phyloP scores from a whole-genome alignment of 1,140 invertebrate species.

The Philotrypesis tridentata region DNA sequence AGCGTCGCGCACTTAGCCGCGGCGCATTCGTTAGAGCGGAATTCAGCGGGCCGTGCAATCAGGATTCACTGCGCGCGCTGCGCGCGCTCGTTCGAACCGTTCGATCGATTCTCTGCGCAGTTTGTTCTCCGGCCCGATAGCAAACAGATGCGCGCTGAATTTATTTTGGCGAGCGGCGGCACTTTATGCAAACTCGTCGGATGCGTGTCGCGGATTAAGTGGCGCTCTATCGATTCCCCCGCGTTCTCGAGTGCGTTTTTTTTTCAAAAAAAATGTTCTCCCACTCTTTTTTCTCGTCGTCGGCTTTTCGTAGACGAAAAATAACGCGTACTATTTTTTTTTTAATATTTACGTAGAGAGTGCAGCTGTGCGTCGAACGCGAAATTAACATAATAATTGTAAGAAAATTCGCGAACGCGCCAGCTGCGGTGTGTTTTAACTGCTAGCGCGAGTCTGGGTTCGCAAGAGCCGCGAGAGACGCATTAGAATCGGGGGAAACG shows the following conservation, averaged over 20 bases:
- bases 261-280: too few relatives aligned
- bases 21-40: background rate
- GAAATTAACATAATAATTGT: too few relatives aligned
- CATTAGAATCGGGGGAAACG: background rate
- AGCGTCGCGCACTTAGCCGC: background rate
- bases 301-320: too few relatives aligned
- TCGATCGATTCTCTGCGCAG: constrained; percentile 2
- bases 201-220: background rate
- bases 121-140: background rate
- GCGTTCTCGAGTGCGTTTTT: background rate
- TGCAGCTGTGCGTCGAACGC: too few relatives aligned
- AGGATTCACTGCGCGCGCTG: background rate
- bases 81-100: background rate
- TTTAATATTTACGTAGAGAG: too few relatives aligned
- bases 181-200: constrained; percentile 21
- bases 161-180: background rate
- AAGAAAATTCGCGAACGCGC: too few relatives aligned
- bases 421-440: too few relatives aligned
- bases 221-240: background rate
- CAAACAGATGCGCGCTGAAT: background rate
- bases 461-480: too few relatives aligned
- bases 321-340: too few relatives aligned
- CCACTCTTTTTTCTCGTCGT: too few relatives aligned
- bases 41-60: constrained; percentile 20
- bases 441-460: too few relatives aligned